These are phyloP conservation scores for Meganola albula DNA, from an alignment of 2,888 invertebrate genomes.

Conservation along the genomic window DNA sequence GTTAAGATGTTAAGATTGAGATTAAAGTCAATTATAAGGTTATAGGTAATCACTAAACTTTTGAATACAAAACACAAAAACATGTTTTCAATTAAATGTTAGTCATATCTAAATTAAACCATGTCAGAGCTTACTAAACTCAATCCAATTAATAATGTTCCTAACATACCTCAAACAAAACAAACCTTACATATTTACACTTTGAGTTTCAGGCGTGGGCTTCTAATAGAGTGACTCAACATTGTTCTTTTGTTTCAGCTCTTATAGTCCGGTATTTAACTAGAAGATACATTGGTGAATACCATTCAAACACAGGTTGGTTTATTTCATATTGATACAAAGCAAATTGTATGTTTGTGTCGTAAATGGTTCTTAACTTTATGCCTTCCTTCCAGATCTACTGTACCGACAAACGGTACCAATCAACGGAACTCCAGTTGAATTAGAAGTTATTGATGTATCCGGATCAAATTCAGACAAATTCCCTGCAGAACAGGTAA, in stretches of 20 bases:
- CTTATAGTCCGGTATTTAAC: slow-evolving; percentile 87
- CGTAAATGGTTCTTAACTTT: slow-evolving; percentile 18
- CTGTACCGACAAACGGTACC: slow-evolving; percentile 86
- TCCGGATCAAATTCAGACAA: slow-evolving; percentile 83
- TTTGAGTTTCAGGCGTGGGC: too few species aligned
- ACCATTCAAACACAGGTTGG: slow-evolving; percentile 87
- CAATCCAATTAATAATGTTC: too few species aligned
- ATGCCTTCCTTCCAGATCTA: slow-evolving; percentile 79
- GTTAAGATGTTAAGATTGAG: too few species aligned
- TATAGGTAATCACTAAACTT: too few species aligned
- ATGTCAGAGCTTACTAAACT: not conserved
- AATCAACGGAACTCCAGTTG: slow-evolving; percentile 83
- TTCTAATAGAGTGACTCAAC: too few species aligned
- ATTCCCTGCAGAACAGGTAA: slow-evolving; percentile 79
- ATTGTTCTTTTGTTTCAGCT: slow-evolving; percentile 73
- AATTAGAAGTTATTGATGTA: slow-evolving; percentile 88
- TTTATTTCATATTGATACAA: slow-evolving; percentile 4
- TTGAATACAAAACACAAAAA: too few species aligned
- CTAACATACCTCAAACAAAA: too few species aligned
- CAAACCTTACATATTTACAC: too few species aligned
- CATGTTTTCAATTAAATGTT: too few species aligned
- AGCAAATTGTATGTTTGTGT: slow-evolving; percentile 5
- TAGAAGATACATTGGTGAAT: slow-evolving; percentile 87
- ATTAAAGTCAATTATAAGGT: too few species aligned
- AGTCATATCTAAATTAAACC: not conserved